Evolutionary conservation across 2,888 invertebrate genomes (phyloP), one percentile per base, ranked within the genome.

Genomic region (Melangyna quadrimaculata): DNA sequence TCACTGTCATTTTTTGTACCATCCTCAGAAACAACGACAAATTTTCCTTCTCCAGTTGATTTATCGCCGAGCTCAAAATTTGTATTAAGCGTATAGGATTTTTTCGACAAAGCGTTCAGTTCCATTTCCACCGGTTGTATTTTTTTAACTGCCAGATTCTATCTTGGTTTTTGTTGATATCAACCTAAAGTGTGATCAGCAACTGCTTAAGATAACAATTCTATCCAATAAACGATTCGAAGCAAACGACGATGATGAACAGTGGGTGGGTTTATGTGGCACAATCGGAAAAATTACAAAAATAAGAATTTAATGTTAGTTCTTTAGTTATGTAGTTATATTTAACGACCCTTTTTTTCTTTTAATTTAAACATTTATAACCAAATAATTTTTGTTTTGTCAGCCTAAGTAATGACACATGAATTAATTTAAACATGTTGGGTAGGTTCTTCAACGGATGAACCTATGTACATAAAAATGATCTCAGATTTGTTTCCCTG

Each of bases 81-180:
- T 73, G 91, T 90, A 89, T 91, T 91, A 37, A 91, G 87, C 2
- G 91, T 91, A 61, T 91, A 91, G 3, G 91, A 91, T 78, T 91
- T 91, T 88, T 90, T 90, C 78, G 90, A 89, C 80, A 91, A 88
- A 77, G 88, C 88, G 35, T 89, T 89, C 78, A 91, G 87, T 87
- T 91, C 91, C 48, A 91, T 91, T 88, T 89, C 90, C 81, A 89
- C 89, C 90, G 90, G 89, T 51, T 89, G 88, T 57, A 5, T 4
- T 2, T 57, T 55, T 43, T 53, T 2, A 12, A 55, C 22, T 57
- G 22, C 4, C 1, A 35, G 19, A 29, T 24, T n/a, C 22, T 32
- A 10, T 57, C 35, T 55, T 12, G 14, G 7, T 48, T 19, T 48
- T 65, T 59, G 6, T 35, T 83, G 55, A 27, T 74, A 53, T 74